Evolutionary conservation across 2,888 invertebrate species (phyloP).

Genomic region (Tachystola acroxantha): DNA sequence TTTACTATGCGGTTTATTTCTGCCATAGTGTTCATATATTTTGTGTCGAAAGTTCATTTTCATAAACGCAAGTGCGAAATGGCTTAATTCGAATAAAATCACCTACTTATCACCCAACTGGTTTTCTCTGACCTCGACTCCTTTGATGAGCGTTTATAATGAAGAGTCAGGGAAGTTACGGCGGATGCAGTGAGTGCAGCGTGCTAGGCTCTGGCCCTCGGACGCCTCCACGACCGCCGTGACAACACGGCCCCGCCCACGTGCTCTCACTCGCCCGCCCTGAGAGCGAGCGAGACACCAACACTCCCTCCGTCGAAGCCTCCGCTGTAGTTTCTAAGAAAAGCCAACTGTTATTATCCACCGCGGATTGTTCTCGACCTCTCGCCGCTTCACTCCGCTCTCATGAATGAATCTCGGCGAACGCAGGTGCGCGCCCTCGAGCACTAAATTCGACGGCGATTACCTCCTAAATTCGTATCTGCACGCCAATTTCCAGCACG

Average conservation of each 20-base stretch:
- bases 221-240: constrained; percentile 56
- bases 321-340: constrained; percentile 67
- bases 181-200: constrained; percentile 50
- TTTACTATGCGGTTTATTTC: constrained; percentile 37
- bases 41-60: neutral
- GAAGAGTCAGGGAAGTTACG: constrained; percentile 55
- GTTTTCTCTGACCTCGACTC: constrained; percentile 37
- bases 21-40: constrained; percentile 18
- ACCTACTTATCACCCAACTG: constrained; percentile 5
- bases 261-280: constrained; percentile 52
- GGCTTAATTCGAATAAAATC: neutral
- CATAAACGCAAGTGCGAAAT: neutral
- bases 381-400: constrained; percentile 52
- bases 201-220: constrained; percentile 26
- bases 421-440: constrained; percentile 67
- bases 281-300: constrained; percentile 48
- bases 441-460: constrained; percentile 57
- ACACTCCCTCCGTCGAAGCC: constrained; percentile 64
- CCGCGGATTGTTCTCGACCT: constrained; percentile 66
- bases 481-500: constrained; percentile 66
- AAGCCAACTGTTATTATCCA: constrained; percentile 74
- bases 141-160: constrained; percentile 46
- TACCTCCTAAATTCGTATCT: constrained; percentile 58
- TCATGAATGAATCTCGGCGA: constrained; percentile 68
- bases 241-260: constrained; percentile 68